Conservation (phyloP, 1,140 invertebrate genomes). For the Ditylenchus dipsaci region DNA sequence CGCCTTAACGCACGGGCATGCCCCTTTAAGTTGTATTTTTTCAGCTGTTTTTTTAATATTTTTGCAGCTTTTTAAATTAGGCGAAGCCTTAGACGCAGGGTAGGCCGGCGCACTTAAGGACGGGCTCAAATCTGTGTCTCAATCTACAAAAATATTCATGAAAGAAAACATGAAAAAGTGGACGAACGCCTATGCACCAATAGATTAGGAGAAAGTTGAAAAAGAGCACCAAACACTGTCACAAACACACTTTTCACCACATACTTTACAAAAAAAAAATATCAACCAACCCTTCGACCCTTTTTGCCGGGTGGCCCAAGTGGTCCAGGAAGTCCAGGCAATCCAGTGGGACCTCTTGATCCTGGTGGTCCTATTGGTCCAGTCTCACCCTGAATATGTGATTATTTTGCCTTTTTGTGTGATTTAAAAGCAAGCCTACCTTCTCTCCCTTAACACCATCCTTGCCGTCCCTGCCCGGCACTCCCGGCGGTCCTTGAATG, state of each 20-base stretch:
- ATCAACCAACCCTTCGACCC: constrained; percentile 28
- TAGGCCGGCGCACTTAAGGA: too few relatives aligned
- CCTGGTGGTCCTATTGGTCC: constrained; percentile 19
- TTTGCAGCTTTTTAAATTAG: too few relatives aligned
- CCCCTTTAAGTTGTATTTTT: too few relatives aligned
- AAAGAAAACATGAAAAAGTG: constrained; percentile 12
- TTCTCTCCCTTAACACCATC: constrained; percentile 55
- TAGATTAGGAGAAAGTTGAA: too few relatives aligned
- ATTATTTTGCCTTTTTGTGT: not conserved
- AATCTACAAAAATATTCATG: too few relatives aligned
- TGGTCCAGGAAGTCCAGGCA: constrained; percentile 26
- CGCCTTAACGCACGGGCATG: too few relatives aligned
- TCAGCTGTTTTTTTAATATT: too few relatives aligned
- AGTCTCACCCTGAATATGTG: constrained; percentile 3
- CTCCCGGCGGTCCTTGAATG: constrained; percentile 45
- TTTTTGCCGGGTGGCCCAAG: constrained; percentile 35
- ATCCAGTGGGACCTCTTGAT: not conserved
- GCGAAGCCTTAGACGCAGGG: too few relatives aligned
- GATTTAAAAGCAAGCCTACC: constrained; percentile 23
- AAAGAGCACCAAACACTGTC: not conserved
- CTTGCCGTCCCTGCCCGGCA: constrained; percentile 27
- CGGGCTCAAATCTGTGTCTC: too few relatives aligned
- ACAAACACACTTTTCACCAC: too few relatives aligned
- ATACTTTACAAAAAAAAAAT: not conserved
- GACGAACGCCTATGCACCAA: too few relatives aligned